Percentiles rank a stretch among this genome's conserved stretches.
These are phyloP conservation scores for Globodera ellingtonae DNA, from an alignment of 1,140 invertebrate genomes.

Conservation along the genomic window DNA sequence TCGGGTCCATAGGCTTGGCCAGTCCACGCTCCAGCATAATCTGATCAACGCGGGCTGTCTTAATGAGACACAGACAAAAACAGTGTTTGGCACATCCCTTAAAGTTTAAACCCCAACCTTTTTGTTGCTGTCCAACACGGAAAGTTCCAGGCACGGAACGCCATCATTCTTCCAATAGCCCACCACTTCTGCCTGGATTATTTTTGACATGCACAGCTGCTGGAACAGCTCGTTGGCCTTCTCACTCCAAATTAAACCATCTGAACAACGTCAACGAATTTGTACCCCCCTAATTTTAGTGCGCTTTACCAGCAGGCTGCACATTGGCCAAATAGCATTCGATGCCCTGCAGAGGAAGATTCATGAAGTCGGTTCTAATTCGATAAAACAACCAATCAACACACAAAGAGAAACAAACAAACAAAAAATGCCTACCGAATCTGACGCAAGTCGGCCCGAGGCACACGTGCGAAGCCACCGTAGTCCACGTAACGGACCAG, in stretches of 20 bases:
- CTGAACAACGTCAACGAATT: not conserved
- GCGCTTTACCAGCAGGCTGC: slow-evolving; percentile 75
- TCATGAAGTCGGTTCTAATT: slow-evolving; percentile 76
- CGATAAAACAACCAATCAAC: not conserved
- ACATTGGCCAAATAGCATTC: slow-evolving; percentile 89
- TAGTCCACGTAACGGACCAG: slow-evolving; percentile 87
- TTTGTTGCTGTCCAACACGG: slow-evolving; percentile 47
- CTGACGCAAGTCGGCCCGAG: slow-evolving; percentile 76
- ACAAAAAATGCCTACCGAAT: slow-evolving; percentile 69
- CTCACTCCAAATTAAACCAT: slow-evolving; percentile 45
- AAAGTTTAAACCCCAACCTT: slow-evolving; percentile 32
- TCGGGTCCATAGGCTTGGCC: slow-evolving; percentile 48
- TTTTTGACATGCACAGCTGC: slow-evolving; percentile 44
- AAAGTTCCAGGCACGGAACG: slow-evolving; percentile 50
- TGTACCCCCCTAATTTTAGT: no score
- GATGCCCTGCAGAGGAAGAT: slow-evolving; percentile 89
- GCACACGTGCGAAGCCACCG: slow-evolving; percentile 83
- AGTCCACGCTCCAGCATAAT: slow-evolving; percentile 45
- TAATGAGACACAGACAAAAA: slow-evolving; percentile 25
- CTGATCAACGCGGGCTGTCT: slow-evolving; percentile 47
- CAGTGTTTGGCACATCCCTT: slow-evolving; percentile 15
- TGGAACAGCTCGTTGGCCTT: slow-evolving; percentile 53
- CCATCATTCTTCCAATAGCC: slow-evolving; percentile 46
- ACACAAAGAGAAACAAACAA: not conserved
- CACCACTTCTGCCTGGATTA: slow-evolving; percentile 51